Percentiles rank a stretch among this genome's conserved stretches.
Evolutionary conservation across 2,113 vertebrate species (phyloP).

Genomic region (Chaetodon auriga): DNA sequence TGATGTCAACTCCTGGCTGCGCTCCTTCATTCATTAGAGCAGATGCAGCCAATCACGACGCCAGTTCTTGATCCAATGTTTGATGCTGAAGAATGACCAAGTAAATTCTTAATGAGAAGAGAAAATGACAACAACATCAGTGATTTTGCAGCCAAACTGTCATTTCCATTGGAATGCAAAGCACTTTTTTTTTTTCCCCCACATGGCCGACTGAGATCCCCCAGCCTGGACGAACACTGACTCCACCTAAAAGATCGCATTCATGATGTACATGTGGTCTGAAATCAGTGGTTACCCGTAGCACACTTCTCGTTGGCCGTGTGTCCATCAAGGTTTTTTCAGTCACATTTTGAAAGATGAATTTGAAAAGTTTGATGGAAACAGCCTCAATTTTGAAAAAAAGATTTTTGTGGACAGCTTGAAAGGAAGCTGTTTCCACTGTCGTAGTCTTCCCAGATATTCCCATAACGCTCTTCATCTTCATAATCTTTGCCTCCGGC

Average conservation of each 20-base stretch:
- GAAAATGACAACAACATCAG: constrained; percentile 13
- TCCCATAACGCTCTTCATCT: too few species aligned
- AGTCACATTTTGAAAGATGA: too few species aligned
- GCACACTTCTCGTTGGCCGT: too few species aligned
- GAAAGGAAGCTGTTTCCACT: too few species aligned
- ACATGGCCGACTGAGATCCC: constrained; percentile 9
- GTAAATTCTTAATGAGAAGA: constrained; percentile 25
- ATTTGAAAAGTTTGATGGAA: too few species aligned
- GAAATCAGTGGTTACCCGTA: neutral
- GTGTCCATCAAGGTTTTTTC: too few species aligned
- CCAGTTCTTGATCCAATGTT: constrained; percentile 6
- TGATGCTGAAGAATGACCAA: constrained; percentile 15
- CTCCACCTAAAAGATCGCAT: neutral
- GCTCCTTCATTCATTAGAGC: constrained; percentile 20
- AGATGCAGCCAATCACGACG: constrained; percentile 22
- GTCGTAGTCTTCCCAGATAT: too few species aligned
- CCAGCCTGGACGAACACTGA: constrained; percentile 2
- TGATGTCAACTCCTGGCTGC: constrained; percentile 45
- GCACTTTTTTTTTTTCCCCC: neutral
- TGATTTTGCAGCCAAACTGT: constrained; percentile 8
- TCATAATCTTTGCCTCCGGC: too few species aligned
- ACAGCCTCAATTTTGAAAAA: too few species aligned
- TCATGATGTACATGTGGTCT: neutral
- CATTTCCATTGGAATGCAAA: neutral
- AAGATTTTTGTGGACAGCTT: too few species aligned